Base-by-base conservation (phyloP, 2,113 vertebrate species). In the Daphoenositta chrysoptera region DNA sequence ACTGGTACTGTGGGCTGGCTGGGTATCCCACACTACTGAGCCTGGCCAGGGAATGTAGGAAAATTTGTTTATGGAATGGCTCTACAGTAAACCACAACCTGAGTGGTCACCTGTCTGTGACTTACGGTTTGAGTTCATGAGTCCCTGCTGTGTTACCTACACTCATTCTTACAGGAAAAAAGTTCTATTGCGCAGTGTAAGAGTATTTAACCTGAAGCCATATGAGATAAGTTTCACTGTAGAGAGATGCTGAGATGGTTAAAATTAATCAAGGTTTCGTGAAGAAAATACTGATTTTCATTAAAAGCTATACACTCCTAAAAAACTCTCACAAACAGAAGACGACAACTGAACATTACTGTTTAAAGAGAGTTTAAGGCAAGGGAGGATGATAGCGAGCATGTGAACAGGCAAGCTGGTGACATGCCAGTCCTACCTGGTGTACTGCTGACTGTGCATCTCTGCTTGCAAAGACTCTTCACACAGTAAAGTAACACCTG, bases 311-410 rank as follows among this genome's bases (percentile, higher is more conserved):
- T 16, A 31, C 3, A 42, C 0, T 6, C 11, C 12, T 72, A 28
- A 65, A 91, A 80, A 47, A 1, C 2, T 22, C 20, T 76, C 33
- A 56, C 7, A 64, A 57, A 64, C 12, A 76, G 44, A 64, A 56
- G 18, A 24, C 2, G 2, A 10, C 2, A 72, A 47, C 3, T 37
- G 11, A 73, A 2, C 11, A 27, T 2, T 3, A 28, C 23, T 35
- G 8, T 45, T 76, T 68, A 50, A 63, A 86, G 44, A 8, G 35
- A 27, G 3, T 93, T 77, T 56, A 42, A 83, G 69, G 27, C 13
- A 64, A 51, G 3, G 5, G 37, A 70, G 10, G 20, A 35, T 48
- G 37, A 45, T 13, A 22, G 4, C 33, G 19, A 73, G 7, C 1
- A 0, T 40, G 15, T 40, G 33, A 87, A 61, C 8, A 65, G 6